Conservation (phyloP, 2,888 invertebrate genomes). For the Leucophora obtusa region DNA sequence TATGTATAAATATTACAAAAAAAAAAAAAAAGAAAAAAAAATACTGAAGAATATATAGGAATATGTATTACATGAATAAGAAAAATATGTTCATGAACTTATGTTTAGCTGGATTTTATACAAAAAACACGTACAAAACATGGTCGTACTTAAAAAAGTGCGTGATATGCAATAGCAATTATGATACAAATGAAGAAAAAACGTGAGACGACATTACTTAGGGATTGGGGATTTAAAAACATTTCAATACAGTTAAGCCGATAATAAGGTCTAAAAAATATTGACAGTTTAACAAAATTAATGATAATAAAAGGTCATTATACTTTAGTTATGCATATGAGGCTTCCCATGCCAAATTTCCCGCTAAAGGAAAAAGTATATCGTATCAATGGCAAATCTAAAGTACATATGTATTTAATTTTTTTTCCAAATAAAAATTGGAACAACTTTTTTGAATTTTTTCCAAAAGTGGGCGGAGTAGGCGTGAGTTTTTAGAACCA, state of each 20-base stretch:
- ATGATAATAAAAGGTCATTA: background rate
- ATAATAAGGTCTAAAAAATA: slow-evolving; percentile 2
- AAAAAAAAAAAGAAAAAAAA: no score
- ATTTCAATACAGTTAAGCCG: background rate
- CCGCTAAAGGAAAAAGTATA: no score
- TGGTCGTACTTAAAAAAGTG: slow-evolving; percentile 52
- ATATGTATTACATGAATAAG: background rate
- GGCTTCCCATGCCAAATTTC: no score
- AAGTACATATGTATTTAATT: no score
- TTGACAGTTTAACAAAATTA: background rate
- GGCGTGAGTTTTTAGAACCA: no score
- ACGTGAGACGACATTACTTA: background rate
- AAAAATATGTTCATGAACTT: background rate
- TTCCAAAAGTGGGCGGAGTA: no score
- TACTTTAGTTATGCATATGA: background rate
- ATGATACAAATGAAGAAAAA: slow-evolving; percentile 21
- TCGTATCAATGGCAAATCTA: no score
- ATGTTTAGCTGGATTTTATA: background rate
- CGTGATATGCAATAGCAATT: slow-evolving; percentile 61
- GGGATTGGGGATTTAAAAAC: background rate
- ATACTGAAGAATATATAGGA: no score
- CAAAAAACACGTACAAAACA: slow-evolving; percentile 49
- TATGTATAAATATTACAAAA: no score
- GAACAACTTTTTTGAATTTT: no score
- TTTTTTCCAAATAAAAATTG: no score